Evolutionary conservation across 2,113 vertebrate species (phyloP).

Genomic region (Himantopus leucocephalus): DNA sequence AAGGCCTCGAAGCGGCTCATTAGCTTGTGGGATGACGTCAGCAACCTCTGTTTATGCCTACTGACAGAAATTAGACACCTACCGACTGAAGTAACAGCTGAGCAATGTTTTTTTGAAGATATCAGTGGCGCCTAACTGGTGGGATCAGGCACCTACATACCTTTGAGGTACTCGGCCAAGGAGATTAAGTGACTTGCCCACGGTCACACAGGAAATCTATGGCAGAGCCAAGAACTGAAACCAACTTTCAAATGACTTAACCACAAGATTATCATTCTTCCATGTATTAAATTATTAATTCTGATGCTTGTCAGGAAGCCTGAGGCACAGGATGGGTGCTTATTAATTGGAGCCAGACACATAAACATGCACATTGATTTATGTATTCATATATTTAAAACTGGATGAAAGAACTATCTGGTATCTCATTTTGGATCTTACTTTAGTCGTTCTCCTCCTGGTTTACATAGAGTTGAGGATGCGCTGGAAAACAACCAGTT

Average conservation of each 20-base stretch:
- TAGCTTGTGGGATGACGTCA: not conserved
- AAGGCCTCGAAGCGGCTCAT: not conserved
- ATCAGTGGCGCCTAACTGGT: conserved; percentile 52
- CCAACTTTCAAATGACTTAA: conserved; percentile 50
- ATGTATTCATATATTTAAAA: conserved; percentile 64
- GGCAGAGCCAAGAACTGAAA: conserved; percentile 52
- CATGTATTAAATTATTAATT: conserved; percentile 59
- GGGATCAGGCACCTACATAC: conserved; percentile 45
- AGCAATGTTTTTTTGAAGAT: conserved; percentile 53
- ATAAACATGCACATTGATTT: conserved; percentile 61
- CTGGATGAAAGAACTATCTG: conserved; percentile 55
- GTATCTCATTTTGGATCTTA: conserved; percentile 50
- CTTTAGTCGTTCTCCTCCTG: conserved; percentile 16
- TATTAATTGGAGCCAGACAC: conserved; percentile 67
- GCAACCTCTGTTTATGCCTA: conserved; percentile 8
- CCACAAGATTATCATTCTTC: conserved; percentile 53
- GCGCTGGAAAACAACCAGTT: not conserved
- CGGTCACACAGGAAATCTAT: conserved; percentile 33
- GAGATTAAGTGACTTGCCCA: conserved; percentile 52
- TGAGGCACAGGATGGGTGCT: conserved; percentile 58
- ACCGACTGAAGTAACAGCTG: conserved; percentile 8
- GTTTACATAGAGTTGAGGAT: conserved; percentile 54
- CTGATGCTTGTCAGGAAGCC: conserved; percentile 60
- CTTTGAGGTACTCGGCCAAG: conserved; percentile 35
- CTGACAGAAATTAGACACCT: conserved; percentile 49